These are phyloP conservation scores for Dioctria linearis DNA, from an alignment of 2,888 invertebrate genomes.

Conservation along the genomic window DNA sequence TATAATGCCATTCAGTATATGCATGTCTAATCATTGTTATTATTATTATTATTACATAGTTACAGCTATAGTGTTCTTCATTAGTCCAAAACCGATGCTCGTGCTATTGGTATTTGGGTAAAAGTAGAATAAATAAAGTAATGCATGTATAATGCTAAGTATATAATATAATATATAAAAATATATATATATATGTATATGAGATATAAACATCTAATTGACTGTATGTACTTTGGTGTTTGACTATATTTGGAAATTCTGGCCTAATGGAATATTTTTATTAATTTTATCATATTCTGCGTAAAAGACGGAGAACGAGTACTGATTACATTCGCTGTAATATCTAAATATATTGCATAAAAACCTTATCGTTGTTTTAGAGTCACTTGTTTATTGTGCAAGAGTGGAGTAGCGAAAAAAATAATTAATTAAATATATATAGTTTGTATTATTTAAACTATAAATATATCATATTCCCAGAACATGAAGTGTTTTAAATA, in stretches of 20 bases:
- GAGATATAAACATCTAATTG: slow-evolving; percentile 26
- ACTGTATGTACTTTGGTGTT: slow-evolving; percentile 24
- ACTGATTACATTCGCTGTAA: slow-evolving; percentile 42
- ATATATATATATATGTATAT: slow-evolving; percentile 33
- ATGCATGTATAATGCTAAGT: slow-evolving; percentile 47
- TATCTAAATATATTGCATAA: slow-evolving; percentile 16
- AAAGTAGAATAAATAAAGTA: slow-evolving; percentile 2
- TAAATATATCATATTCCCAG: slow-evolving; percentile 29
- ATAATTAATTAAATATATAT: slow-evolving; percentile 16
- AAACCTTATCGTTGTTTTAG: slow-evolving; percentile 17
- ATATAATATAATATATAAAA: slow-evolving; percentile 28
- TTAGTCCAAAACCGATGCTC: background rate
- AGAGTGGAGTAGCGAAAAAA: slow-evolving; percentile 18
- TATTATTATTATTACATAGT: background rate
- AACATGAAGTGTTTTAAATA: background rate
- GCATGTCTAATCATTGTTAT: slow-evolving; percentile 10
- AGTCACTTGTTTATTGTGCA: slow-evolving; percentile 46
- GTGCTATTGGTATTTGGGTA: background rate
- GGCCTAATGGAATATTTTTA: slow-evolving; percentile 35
- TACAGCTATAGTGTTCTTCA: background rate
- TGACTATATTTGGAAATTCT: slow-evolving; percentile 24
- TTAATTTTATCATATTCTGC: slow-evolving; percentile 28
- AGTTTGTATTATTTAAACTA: slow-evolving; percentile 33
- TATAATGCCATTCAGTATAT: background rate
- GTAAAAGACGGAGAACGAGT: slow-evolving; percentile 22